Base-by-base conservation (phyloP, 2,113 vertebrate genomes). In the Tilapia sparmanii region DNA sequence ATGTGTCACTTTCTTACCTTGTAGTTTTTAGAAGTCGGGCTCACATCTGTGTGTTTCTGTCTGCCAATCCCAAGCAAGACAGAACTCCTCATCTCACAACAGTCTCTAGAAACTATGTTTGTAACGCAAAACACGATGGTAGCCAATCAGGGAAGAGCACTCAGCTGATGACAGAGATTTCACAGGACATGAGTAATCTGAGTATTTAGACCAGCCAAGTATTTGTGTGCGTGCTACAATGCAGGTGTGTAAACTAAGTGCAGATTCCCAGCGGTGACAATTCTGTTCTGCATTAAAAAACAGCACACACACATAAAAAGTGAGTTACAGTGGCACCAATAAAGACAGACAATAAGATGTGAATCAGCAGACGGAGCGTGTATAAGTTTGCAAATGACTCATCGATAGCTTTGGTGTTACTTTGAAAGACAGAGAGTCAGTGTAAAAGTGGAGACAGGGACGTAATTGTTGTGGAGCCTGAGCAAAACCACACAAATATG, bases 251-350 rank as follows among this genome's bases (percentile, higher is more conserved):
- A n/a, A 91, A 78, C 54, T 45, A 81, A 85, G 82, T 26, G 18
- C 84, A 82, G 84, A 86, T 90, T 83, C 71, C 68, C 50, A 79
- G 68, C 1, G 1, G 80, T 82, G 81, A 26, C 31, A 35, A 71
- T 40, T 90, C 82, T 88, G 92, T 78, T 93, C 68, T 71, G 87
- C 80, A 83, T 88, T 84, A 87, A 73, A 86, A 85, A 87, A 40
- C 76, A 61, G 73, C 45, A 82, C 22, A 83, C 47, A 80, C 50
- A 57, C 29, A 79, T 71, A 73, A 84, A 55, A 84, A 80, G 15
- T 76, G 55, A 89, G 82, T 79, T 66, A 82, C 24, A 33, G 80
- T 82, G 81, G 81, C 76, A 91, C 80, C 59, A 79, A 86, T 82
- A 53, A 81, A 89, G 79, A 85, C 1, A 2, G 12, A 73, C 10